Evolutionary conservation across 2,113 vertebrate genomes (phyloP), one percentile per base, ranked within the genome.

Genomic region (Morphnarchus princeps): DNA sequence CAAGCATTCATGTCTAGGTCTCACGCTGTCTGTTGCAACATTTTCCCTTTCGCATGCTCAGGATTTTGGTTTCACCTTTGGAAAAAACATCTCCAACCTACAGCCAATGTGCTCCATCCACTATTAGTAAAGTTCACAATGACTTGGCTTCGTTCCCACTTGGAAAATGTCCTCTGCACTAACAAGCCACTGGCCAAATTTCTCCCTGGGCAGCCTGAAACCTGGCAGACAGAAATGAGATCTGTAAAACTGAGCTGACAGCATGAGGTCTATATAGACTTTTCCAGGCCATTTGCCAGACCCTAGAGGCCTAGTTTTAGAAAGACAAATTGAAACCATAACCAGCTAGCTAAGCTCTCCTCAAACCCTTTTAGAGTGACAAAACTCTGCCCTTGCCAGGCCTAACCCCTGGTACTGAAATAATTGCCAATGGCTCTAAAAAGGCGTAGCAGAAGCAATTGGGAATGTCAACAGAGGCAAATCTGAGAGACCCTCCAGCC

Each of bases 251-350:
- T 38, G 65, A 95, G 89, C 69, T 91, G 93, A 95, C 86, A 94
- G 80, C 77, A 82, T 1, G 1, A 95, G 62, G 73, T 67, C 94
- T 94, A 82, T 79, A 83, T 67, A 71, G 94, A 87, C 40, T 91
- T 96, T 96, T 95, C 92, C 96, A 97, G 95, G 95, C 73, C 83
- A 79, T 92, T 91, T 95, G 92, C 92, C 90, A 96, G 86, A 65
- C 72, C 69, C 91, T 97, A 94, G 73, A 94, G 91, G 77, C 81
- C 93, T 95, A 89, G 83, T 93, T 97, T 93, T 91, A 95, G 78
- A 79, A 95, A 87, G 89, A 96, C 61, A 95, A 89, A 97, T 92
- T 89, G 81, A 95, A 95, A 95, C 66, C 65, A 79, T 87, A 95
- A 89, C 73, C 57, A 79, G 65, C 80, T 82, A 89, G 70, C 77